Base-by-base conservation (phyloP, 2,113 vertebrate species). In the Oreocharis arfaki region DNA sequence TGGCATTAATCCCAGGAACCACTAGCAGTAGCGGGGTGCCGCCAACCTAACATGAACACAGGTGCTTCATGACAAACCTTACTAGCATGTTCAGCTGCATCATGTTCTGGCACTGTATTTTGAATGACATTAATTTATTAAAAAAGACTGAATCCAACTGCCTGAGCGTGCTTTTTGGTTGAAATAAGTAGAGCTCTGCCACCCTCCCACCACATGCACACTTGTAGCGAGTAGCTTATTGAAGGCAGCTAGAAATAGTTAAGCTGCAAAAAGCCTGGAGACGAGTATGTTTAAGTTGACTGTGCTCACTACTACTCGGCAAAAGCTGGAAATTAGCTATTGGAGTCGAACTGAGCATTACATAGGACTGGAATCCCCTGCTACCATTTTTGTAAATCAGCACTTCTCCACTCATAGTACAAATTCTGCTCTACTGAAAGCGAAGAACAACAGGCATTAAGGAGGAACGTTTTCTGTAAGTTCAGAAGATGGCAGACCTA, bases 71-170 rank as follows among this genome's bases (percentile, higher is more conserved):
- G 98, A 98, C 97, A 97, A 97, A 99, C 98, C 96, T 97, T 98
- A 99, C 98, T 98, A 98, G 99, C 99, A 99, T 99, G 99, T 99
- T 99, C 98, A 98, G 98, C 98, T 99, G 98, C 99, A 99, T 99
- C 97, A 98, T 99, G 99, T 99, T 99, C 98, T 99, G 98, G 99
- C 99, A 99, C 99, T 99, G 99, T 99, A 99, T 99, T 99, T 99
- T 99, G 98, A 99, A 99, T 99, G 98, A 99, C 98, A 97, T 99
- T 99, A 99, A 99, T 99, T 99, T 99, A 99, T 99, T 99, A 99
- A 99, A 98, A 98, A 99, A 98, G 97, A 97, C 96, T 97, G 94
- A 97, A 96, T 97, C 91, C 52, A 84, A 5, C 5, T 3, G 35
- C 28, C 42, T 39, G 53, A 37, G 60, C 3, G 32, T 95, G 64